phyloP scores from a whole-genome alignment of 2,888 invertebrate species.

The Ganaspis brasiliensis region DNA sequence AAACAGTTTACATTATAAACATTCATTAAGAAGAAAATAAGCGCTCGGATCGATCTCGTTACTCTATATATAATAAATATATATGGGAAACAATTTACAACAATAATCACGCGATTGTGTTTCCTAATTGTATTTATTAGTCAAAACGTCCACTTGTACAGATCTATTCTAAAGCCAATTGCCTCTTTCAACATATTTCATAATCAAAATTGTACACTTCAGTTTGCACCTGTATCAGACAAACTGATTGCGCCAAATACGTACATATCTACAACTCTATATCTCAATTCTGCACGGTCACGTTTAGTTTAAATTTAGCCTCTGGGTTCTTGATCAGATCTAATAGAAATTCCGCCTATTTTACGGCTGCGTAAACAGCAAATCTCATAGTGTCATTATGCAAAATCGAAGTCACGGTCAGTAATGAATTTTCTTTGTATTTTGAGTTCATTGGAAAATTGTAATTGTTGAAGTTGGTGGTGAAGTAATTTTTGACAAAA shows the following conservation, averaged over 20 bases:
- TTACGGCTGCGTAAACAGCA: conserved; percentile 16
- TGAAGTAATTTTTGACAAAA: too few species aligned
- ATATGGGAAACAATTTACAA: not conserved
- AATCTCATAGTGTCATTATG: not conserved
- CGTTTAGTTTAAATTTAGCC: conserved; percentile 24
- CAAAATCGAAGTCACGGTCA: not conserved
- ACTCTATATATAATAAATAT: too few species aligned
- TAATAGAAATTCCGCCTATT: conserved; percentile 27
- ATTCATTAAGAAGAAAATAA: too few species aligned
- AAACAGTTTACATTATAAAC: too few species aligned
- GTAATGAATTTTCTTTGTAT: not conserved
- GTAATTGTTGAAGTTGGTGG: too few species aligned
- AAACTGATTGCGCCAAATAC: conserved; percentile 1
- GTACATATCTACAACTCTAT: not conserved
- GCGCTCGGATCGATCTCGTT: too few species aligned
- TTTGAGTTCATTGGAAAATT: not conserved
- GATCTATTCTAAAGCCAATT: conserved; percentile 14
- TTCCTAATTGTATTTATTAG: too few species aligned
- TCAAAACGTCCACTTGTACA: not conserved
- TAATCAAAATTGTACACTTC: conserved; percentile 27
- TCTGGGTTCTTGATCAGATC: conserved; percentile 1
- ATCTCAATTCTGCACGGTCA: conserved; percentile 20
- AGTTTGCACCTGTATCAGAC: conserved; percentile 8
- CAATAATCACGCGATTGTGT: too few species aligned
- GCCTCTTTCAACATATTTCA: conserved; percentile 16